Percentiles rank a stretch among this genome's conserved stretches.
These are phyloP conservation scores for Campoplex capitator DNA, from an alignment of 2,888 invertebrate species.

Conservation along the genomic window DNA sequence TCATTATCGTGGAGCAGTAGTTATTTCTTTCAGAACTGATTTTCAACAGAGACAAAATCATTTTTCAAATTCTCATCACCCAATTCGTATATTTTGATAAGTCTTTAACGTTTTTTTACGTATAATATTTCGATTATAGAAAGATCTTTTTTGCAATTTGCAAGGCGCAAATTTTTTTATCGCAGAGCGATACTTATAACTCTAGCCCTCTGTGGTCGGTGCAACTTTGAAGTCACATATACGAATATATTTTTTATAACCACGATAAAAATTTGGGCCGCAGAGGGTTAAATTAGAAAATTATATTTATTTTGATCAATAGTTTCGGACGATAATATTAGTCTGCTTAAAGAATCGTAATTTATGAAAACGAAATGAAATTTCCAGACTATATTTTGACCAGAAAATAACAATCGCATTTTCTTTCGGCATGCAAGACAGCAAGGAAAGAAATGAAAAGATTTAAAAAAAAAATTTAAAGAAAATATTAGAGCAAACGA, in stretches of 20 bases:
- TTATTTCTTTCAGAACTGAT: neutral
- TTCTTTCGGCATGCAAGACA: constrained; percentile 40
- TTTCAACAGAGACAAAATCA: neutral
- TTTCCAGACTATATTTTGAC: neutral
- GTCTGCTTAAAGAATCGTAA: neutral
- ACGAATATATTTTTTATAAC: neutral
- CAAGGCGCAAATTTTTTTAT: neutral
- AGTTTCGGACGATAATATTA: neutral
- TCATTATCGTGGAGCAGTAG: neutral
- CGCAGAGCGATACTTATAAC: neutral
- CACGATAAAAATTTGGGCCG: neutral
- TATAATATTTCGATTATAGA: neutral
- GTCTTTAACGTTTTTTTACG: neutral
- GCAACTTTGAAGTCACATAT: neutral
- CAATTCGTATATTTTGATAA: neutral
- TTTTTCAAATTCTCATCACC: neutral
- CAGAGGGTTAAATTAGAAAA: neutral
- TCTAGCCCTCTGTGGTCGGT: neutral
- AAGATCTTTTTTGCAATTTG: neutral
- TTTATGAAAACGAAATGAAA: neutral
- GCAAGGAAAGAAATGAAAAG: constrained; percentile 24
- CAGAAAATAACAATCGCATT: constrained; percentile 23
- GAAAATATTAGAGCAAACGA: neutral
- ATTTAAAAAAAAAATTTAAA: neutral
- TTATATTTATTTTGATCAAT: neutral